phyloP scores from a whole-genome alignment of 2,888 invertebrate species.

The Xanthostigma xanthostigma region DNA sequence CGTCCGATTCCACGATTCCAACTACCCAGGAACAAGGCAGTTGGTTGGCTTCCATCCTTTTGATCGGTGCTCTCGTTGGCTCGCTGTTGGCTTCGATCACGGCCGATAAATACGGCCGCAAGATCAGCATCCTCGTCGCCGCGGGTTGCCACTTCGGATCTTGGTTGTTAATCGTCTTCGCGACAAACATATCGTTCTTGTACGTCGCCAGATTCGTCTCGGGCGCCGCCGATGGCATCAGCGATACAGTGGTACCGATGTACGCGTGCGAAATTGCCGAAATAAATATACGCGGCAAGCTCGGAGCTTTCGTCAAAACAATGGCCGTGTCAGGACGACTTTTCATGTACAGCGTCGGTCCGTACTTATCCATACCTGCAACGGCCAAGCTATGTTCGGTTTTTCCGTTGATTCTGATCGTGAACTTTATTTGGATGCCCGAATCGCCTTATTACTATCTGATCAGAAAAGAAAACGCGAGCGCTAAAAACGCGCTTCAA shows the following conservation, averaged over 20 bases:
- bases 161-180: neutral
- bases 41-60: neutral
- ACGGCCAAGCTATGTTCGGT: slow-evolving; percentile 38
- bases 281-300: slow-evolving; percentile 38
- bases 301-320: slow-evolving; percentile 43
- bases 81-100: neutral
- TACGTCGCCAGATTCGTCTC: slow-evolving; percentile 30
- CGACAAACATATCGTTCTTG: neutral
- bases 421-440: slow-evolving; percentile 46
- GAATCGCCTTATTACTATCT: slow-evolving; percentile 40
- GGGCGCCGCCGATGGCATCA: slow-evolving; percentile 37
- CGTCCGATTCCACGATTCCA: neutral
- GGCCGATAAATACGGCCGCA: neutral
- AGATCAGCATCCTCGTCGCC: neutral
- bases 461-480: slow-evolving; percentile 23
- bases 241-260: slow-evolving; percentile 33
- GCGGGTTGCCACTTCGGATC: neutral
- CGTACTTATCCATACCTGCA: slow-evolving; percentile 34
- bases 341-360: slow-evolving; percentile 43
- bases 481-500: slow-evolving; percentile 35
- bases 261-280: slow-evolving; percentile 47
- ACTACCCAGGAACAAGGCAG: neutral
- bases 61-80: neutral
- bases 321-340: slow-evolving; percentile 40
- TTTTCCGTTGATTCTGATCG: slow-evolving; percentile 37